Base-by-base conservation (phyloP, 1,140 invertebrate species). In the Neodiprion fabricii region DNA sequence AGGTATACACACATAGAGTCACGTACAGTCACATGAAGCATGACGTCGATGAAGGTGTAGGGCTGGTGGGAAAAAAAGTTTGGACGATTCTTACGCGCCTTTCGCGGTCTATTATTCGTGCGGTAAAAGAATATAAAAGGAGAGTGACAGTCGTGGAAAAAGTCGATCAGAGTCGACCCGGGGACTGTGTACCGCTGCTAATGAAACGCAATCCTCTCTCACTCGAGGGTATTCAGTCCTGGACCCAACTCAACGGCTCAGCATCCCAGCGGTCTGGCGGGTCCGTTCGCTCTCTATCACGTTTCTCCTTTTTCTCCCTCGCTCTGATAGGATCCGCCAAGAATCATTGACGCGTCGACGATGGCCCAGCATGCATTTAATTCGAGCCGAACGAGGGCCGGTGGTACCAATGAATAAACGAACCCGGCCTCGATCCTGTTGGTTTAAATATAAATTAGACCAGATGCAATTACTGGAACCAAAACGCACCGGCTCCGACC, bases 391-490 rank as follows among this genome's bases (percentile, higher is more conserved):
- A 61, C 53, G 53, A 61, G 53, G n/a, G 53, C 53, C 11, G n/a
- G 53, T 14, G 53, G 53, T 14, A 61, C 53, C 53, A 61, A 61
- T 17, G 53, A 61, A 61, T 61, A 61, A 61, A 9, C 53, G 53
- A 61, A 61, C 50, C n/a, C n/a, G 50, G 53, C 53, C 53, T 61
- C 11, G 53, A 61, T 61, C 11, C 5, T 61, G 53, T 61, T 61
- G 53, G 53, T 61, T 61, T 61, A 61, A 61, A 61, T 61, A 61
- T 61, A 61, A 61, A 61, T 61, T 61, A 61, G 53, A 61, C n/a
- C 11, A 61, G 53, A 61, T 61, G 53, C 53, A 61, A 61, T 61
- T 61, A 61, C 53, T 61, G 53, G 53, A 17, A 61, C 11, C 53
- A 61, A 61, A 61, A 61, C 53, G 53, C 53, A 61, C 11, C 53